These are phyloP conservation scores for Monarcha castaneiventris DNA, from an alignment of 2,113 vertebrate species.

Conservation along the genomic window DNA sequence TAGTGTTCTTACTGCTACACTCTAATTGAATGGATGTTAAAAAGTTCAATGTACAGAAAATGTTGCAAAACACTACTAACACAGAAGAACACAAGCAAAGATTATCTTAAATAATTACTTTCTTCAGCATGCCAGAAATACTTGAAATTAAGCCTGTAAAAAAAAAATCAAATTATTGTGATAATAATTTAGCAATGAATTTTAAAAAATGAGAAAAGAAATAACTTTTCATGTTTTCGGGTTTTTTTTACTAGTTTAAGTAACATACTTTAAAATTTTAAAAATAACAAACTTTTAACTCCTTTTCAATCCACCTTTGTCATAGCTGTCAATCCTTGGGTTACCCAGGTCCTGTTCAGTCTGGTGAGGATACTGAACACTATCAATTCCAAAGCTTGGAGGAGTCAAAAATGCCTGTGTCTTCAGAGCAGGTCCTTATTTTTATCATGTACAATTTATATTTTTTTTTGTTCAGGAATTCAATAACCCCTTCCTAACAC, in stretches of 20 bases:
- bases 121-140: not conserved
- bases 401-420: not conserved
- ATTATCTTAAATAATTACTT: not conserved
- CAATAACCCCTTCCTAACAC: not conserved
- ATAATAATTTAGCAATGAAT: not conserved
- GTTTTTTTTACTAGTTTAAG: not conserved
- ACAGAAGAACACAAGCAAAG: not conserved
- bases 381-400: not conserved
- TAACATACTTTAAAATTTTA: not conserved
- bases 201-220: not conserved
- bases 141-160: not conserved
- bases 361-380: not conserved
- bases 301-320: not conserved
- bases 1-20: not conserved
- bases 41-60: not conserved
- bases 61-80: fast-evolving
- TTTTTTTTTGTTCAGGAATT: not conserved
- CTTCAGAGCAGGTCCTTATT: not conserved
- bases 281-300: not conserved
- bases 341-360: not conserved
- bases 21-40: not conserved
- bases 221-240: not conserved
- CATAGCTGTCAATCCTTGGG: not conserved
- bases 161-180: not conserved
- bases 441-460: not conserved